These are phyloP conservation scores for Conopomorpha cramerella DNA, from an alignment of 1,140 invertebrate species.

Conservation along the genomic window DNA sequence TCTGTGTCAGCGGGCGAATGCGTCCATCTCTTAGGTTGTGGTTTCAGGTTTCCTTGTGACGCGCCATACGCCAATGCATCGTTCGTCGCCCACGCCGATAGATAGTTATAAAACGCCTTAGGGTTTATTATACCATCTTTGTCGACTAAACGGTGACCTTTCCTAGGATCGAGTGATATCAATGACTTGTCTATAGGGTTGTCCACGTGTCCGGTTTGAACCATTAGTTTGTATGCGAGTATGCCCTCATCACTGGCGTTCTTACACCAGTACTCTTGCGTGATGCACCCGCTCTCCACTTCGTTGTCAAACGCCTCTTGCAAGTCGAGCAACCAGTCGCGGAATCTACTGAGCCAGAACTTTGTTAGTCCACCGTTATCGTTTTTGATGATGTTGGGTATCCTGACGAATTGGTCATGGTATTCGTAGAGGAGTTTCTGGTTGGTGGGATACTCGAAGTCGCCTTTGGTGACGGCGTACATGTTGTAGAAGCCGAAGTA, in stretches of 20 bases:
- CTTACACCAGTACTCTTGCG: slow-evolving; percentile 81
- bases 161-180: slow-evolving; percentile 57
- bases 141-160: slow-evolving; percentile 78
- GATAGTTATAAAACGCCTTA: slow-evolving; percentile 96
- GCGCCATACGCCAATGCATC: slow-evolving; percentile 93
- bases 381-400: slow-evolving; percentile 92
- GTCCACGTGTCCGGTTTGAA: slow-evolving; percentile 94
- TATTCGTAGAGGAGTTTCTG: slow-evolving; percentile 93
- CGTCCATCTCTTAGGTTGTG: slow-evolving; percentile 84
- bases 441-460: slow-evolving; percentile 96
- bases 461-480: slow-evolving; percentile 92
- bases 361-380: slow-evolving; percentile 90
- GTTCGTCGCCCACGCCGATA: slow-evolving; percentile 95
- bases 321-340: slow-evolving; percentile 86
- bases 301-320: slow-evolving; percentile 90
- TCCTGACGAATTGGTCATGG: slow-evolving; percentile 88
- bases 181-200: slow-evolving; percentile 90
- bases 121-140: slow-evolving; percentile 91
- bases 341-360: slow-evolving; percentile 91
- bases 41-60: slow-evolving; percentile 84
- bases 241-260: slow-evolving; percentile 93
- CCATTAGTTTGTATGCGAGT: slow-evolving; percentile 90
- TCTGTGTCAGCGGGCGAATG: slow-evolving; percentile 79
- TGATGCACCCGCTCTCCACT: slow-evolving; percentile 76
- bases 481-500: slow-evolving; percentile 99